Base-by-base conservation (phyloP, 2,113 vertebrate species). In the Apteryx owenii region DNA sequence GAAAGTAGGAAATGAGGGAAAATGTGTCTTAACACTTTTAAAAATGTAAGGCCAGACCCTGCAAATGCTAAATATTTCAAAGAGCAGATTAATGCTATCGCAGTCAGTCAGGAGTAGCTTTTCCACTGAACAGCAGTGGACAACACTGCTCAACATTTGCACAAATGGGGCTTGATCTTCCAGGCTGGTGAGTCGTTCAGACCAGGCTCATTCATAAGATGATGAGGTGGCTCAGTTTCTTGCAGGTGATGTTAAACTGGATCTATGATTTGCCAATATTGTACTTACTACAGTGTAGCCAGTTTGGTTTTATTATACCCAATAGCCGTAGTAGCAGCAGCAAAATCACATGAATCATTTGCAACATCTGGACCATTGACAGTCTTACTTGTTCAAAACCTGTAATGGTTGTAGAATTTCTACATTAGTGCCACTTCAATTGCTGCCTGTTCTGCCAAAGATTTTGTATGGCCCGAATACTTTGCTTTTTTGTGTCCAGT, bases 331-430 rank as follows among this genome's bases (percentile, higher is more conserved):
- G 7, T 21, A 82, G 64, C 25, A 66, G 22, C 48, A 87, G 71
- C 68, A 96, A 90, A 90, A 85, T 19, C 12, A n/a, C 5, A 2
- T 95, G 88, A 97, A 95, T 93, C 5, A 92, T 92, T 94, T 93
- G 50, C 14, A 88, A 81, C 68, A 95, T 94, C 90, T 97, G 96
- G 94, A 97, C 90, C 78, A 48, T 40, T 96, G 92, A 94, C 66
- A 76, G 78, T 72, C 29, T 95, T 96, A 94, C 83, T 95, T 88
- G 93, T 94, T 90, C 76, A 94, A 94, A 93, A 95, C 56, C 48
- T 96, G 62, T 71, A 97, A 72, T 53, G 62, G 29, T 82, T 97
- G 28, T 95, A 95, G 46, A 85, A 65, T 95, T 95, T 95, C 85
- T 86, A 53, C 60, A 54, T 85, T 85, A 96, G 12, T 93, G 60